A percentile compares a stretch with the other conserved stretches of the same genome.
phyloP scores from a whole-genome alignment of 2,797 vertebrate species.

The Lepidocolaptes lacrymiger region DNA sequence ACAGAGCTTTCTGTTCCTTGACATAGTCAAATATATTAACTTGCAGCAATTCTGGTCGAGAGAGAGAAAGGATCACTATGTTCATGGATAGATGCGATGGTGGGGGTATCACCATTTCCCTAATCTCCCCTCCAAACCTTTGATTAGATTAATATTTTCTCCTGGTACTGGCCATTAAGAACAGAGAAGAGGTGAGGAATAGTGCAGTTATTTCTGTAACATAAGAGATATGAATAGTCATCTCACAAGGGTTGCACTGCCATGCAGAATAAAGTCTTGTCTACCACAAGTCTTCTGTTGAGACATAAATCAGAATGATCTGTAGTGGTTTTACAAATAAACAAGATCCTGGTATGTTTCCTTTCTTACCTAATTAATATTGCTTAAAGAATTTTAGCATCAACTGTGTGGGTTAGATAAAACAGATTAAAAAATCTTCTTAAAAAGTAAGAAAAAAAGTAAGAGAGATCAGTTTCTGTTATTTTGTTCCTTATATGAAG shows the following conservation, averaged over 20 bases:
- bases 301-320: background rate
- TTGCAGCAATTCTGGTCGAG: background rate
- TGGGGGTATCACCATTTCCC: background rate
- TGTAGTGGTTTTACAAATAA: background rate
- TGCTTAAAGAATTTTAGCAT: background rate
- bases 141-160: background rate
- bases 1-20: background rate
- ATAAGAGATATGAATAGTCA: background rate
- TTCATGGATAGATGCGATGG: background rate
- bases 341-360: background rate
- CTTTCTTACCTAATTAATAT: background rate
- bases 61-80: background rate
- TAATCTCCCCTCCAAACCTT: background rate
- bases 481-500: background rate
- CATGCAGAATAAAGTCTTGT: background rate
- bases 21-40: background rate
- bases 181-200: background rate
- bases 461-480: background rate
- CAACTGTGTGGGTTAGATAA: background rate
- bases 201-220: background rate
- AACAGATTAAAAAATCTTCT: background rate
- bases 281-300: background rate
- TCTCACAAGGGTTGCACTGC: background rate
- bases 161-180: background rate
- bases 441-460: background rate